Base-by-base conservation (phyloP, 2,797 vertebrate genomes). In the Aeoliscus strigatus region DNA sequence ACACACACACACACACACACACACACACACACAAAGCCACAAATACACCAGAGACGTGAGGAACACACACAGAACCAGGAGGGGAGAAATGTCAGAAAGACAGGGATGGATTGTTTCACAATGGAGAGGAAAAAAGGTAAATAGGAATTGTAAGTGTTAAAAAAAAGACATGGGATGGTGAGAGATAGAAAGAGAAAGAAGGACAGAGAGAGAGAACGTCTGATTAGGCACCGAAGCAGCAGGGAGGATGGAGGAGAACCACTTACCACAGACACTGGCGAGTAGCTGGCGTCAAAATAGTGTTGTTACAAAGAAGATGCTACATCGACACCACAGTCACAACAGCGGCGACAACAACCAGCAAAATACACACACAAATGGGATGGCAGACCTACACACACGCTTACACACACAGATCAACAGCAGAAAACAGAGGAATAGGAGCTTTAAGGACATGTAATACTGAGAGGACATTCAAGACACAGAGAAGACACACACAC, bases 201-300 rank as follows among this genome's bases (percentile, higher is more conserved):
- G 54, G 60, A 64, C 52, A 81, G 75, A 83, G 52, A 74, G 44
- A 85, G 60, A 80, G 56, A 87, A 60, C 79, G 69, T 61, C 51
- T 26, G 60, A 73, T 88, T 86, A 88, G 80, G 88, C 80, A 88
- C 59, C 27, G 39, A 86, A 81, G 82, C 79, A 75, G 82, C 71
- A 68, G 72, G 73, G 80, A 78, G 29, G 66, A 70, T 69, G 74
- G 68, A 66, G 66, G 77, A 83, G 54, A 75, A 54, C 83, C 79
- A 89, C 83, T 88, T 89, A 88, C 83, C 84, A 89, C 80, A 62
- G 57, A 86, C 55, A 86, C 70, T 66, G 56, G 56, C 27, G 51
- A 49, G 64, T 52, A 61, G 60, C 51, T 29, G 73, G 52, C 40
- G 44, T 57, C 75, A 77, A 67, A 67, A 77, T 66, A 68, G 52